phyloP scores from a whole-genome alignment of 2,113 vertebrate genomes.

The Dermatemys mawii region DNA sequence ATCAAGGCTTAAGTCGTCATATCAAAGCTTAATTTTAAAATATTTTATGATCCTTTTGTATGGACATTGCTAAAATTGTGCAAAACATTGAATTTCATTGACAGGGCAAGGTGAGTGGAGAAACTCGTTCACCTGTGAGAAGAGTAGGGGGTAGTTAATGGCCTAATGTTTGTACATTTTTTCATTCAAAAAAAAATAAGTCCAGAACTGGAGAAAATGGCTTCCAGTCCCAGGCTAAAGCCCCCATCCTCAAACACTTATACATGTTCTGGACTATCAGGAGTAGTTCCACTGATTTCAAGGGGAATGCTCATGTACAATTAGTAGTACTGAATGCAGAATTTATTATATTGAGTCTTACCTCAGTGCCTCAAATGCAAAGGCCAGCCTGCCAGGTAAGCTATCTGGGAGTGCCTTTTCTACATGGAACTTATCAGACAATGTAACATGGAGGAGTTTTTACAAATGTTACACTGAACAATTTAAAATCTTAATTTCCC shows the following conservation, averaged over 20 bases:
- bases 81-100: no score
- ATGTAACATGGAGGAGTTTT: background rate
- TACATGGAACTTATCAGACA: background rate
- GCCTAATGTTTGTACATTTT: background rate
- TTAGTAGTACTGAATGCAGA: background rate
- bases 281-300: background rate
- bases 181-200: background rate
- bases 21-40: background rate
- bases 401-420: background rate
- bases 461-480: fast-evolving
- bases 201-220: constrained; percentile 12
- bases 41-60: background rate
- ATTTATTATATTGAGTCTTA: background rate
- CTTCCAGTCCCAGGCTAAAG: background rate
- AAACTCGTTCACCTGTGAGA: fast-evolving
- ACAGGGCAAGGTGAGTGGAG: background rate
- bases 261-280: background rate
- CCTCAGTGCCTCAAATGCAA: background rate
- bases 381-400: background rate
- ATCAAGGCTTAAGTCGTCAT: background rate
- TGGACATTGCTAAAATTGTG: background rate
- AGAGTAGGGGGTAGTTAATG: background rate
- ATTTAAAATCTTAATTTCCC: background rate
- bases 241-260: background rate
- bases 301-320: background rate